These are phyloP conservation scores for Caranx melampygus DNA, from an alignment of 2,113 vertebrate genomes.

Conservation along the genomic window DNA sequence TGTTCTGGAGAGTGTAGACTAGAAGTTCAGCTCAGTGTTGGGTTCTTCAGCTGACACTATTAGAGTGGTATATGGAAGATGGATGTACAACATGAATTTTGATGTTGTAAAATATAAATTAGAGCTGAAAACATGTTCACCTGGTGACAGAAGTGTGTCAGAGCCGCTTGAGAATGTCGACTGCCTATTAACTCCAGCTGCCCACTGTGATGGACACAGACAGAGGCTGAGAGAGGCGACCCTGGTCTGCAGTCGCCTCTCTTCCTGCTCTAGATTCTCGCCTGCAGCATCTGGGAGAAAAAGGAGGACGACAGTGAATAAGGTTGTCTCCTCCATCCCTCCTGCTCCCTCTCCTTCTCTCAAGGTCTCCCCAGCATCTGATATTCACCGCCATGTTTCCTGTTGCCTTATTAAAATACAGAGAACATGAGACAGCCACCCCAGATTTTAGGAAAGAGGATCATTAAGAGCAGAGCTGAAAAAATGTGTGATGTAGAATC, in stretches of 20 bases:
- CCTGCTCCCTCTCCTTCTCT: neutral
- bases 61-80: too few species aligned
- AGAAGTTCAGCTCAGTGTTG: too few species aligned
- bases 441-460: too few species aligned
- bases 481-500: too few species aligned
- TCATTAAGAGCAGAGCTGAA: too few species aligned
- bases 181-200: neutral
- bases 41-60: too few species aligned
- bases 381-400: neutral
- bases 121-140: too few species aligned
- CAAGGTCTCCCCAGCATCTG: neutral
- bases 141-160: neutral
- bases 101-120: too few species aligned
- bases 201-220: slow-evolving; percentile 4
- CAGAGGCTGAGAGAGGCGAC: too few species aligned
- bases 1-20: too few species aligned
- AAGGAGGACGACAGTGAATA: slow-evolving; percentile 1
- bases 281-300: neutral
- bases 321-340: neutral
- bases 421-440: neutral
- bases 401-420: neutral
- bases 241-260: neutral
- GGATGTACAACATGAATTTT: too few species aligned
- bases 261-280: neutral
- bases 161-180: neutral